Base-by-base conservation (phyloP, 2,797 vertebrate genomes). In the Malurus splendens region DNA sequence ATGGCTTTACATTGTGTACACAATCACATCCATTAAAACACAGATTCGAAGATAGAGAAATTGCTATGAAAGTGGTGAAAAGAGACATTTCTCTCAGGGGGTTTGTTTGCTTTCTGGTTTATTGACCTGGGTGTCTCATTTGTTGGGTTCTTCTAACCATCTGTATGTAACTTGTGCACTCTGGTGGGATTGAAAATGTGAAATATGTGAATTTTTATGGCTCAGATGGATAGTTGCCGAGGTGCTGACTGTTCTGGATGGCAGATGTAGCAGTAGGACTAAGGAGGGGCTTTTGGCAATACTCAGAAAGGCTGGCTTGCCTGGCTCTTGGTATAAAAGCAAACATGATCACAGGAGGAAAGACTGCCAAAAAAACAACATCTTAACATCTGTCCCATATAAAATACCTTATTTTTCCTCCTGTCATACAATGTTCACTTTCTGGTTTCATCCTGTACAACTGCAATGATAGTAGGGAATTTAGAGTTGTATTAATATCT, bases 181-280 rank as follows among this genome's bases (percentile, higher is more conserved):
- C 70, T 87, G 60, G 52, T 86, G 87, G 67, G 74, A 32, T n/a
- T 87, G 87, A 30, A 78, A 90, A 90, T 86, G 89, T 81, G 80
- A 92, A 76, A 18, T 89, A 87, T 83, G 90, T 93, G 92, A 20
- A 28, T 71, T 89, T 92, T 92, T 95, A 87, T 86, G 85, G 6
- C 48, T 68, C 0, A 0, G 38, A 18, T 79, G 90, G 73, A 82
- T 39, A n/a, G 51, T 1, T 85, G 89, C 84, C 1, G 25, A 91
- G 68, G 62, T 56, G 82, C 87, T 89, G 89, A 38, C 73, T 90
- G 55, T 25, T 94, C 92, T 94, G 93, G 85, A 79, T 64, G 74
- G 82, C 93, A 95, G 92, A 95, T 93, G 95, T 66, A 94, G 79
- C 82, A 51, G 62, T 30, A 54, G 89, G 71, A 27, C 56, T 1